Evolutionary conservation across 2,797 vertebrate genomes (phyloP).

Genomic region (Coregonus sp.): DNA sequence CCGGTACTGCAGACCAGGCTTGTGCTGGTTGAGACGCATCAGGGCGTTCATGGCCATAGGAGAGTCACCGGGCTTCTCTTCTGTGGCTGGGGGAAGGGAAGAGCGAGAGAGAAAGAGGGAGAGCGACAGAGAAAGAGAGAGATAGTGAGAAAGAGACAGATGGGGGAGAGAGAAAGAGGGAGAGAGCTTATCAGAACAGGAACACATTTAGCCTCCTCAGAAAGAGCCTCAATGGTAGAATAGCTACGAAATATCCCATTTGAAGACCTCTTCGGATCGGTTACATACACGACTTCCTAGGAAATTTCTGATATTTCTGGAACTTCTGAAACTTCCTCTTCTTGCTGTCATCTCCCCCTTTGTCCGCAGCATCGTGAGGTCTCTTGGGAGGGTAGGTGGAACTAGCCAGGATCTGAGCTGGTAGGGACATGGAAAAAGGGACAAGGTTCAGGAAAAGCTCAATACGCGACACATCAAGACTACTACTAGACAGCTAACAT

Average conservation of each 20-base stretch:
- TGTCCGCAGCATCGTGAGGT: conserved; percentile 80
- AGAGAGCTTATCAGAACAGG: not conserved
- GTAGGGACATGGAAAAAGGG: not conserved
- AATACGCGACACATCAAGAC: not conserved
- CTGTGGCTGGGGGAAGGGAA: conserved; percentile 45
- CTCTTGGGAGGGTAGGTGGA: conserved; percentile 83
- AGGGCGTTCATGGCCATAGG: conserved; percentile 90
- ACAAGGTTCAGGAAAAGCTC: not conserved
- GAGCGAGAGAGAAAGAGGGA: no score
- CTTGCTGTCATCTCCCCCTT: conserved; percentile 85
- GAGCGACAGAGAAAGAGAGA: no score
- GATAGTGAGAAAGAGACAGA: not conserved
- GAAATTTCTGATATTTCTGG: conserved; percentile 71
- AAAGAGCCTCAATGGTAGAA: not conserved
- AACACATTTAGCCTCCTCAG: not conserved
- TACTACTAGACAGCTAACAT: not conserved
- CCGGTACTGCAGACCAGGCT: conserved; percentile 89
- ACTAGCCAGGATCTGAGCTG: conserved; percentile 84
- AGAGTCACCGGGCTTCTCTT: conserved; percentile 79
- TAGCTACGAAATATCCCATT: not conserved
- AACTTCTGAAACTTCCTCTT: conserved; percentile 86
- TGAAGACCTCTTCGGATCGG: not conserved
- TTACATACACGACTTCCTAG: conserved; percentile 62
- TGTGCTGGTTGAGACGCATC: conserved; percentile 96
- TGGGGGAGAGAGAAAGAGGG: not conserved